phyloP scores from a whole-genome alignment of 2,113 vertebrate species.

The Ailuropoda melanoleuca region DNA sequence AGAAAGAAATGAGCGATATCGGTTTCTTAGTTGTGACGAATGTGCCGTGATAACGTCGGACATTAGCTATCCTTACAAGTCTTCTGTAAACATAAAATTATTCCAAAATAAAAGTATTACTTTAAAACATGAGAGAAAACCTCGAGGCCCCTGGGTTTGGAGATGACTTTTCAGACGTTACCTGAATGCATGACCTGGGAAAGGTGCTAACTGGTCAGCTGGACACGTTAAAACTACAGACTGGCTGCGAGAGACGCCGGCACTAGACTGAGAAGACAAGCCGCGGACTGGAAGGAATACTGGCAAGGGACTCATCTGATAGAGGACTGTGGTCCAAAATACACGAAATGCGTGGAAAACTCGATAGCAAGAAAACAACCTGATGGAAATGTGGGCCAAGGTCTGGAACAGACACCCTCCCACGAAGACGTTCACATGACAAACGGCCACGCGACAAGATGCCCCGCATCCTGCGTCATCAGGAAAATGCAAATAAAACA shows the following conservation, averaged over 20 bases:
- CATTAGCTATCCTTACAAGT: background rate
- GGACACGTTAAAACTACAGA: background rate
- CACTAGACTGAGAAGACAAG: background rate
- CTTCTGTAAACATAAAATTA: background rate
- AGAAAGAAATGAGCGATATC: too few species aligned
- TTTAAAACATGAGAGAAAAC: background rate
- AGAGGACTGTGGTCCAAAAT: background rate
- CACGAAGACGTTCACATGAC: fast-evolving
- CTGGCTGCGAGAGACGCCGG: background rate
- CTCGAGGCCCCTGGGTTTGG: background rate
- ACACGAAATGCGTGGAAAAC: fast-evolving
- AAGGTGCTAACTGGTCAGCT: background rate
- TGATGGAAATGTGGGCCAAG: background rate
- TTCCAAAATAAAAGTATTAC: background rate
- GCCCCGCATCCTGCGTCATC: background rate
- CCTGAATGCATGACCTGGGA: background rate
- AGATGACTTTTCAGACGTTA: background rate
- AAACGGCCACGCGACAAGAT: fast-evolving
- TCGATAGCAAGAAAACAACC: background rate
- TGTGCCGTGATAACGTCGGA: too few species aligned
- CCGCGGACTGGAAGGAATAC: background rate
- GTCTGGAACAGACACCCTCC: background rate
- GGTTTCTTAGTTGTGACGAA: background rate
- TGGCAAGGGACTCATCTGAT: background rate
- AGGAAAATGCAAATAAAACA: too few species aligned